Percentiles rank a stretch among this genome's conserved stretches.
phyloP scores from a whole-genome alignment of 2,113 vertebrate species.

The Actenoides lindsayi region DNA sequence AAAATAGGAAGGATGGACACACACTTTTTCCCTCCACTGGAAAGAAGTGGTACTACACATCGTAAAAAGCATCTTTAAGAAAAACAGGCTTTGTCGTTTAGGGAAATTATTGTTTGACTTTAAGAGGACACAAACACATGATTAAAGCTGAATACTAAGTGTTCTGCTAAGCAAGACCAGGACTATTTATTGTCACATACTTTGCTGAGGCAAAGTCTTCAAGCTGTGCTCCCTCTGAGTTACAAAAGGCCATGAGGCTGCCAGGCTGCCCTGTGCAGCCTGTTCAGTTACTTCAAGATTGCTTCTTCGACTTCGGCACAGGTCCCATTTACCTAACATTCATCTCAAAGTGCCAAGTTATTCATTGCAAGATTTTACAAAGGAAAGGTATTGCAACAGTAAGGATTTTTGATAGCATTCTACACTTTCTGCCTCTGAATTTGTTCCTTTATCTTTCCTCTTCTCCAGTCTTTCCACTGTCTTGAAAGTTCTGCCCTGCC shows the following conservation, averaged over 20 bases:
- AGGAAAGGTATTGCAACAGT: neutral
- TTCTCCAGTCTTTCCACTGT: neutral
- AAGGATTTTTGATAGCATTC: neutral
- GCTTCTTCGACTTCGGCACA: neutral
- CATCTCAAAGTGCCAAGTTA: neutral
- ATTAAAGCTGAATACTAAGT: neutral
- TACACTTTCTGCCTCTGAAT: neutral
- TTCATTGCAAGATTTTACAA: neutral
- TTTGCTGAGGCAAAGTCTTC: neutral
- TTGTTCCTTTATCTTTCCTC: neutral
- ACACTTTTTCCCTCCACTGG: conserved; percentile 23
- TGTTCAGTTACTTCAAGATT: neutral
- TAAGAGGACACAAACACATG: neutral
- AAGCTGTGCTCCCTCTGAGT: neutral
- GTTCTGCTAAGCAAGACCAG: neutral
- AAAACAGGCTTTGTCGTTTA: neutral
- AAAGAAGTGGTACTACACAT: neutral
- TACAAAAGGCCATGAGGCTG: neutral
- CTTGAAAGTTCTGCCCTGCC: neutral
- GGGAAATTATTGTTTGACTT: neutral
- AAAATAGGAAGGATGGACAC: rapidly evolving
- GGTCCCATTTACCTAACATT: neutral
- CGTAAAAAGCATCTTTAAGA: neutral
- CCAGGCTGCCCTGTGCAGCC: rapidly evolving
- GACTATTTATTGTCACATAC: neutral